These are phyloP conservation scores for Linurgus olivaceus DNA, from an alignment of 2,797 vertebrate species.

Conservation along the genomic window DNA sequence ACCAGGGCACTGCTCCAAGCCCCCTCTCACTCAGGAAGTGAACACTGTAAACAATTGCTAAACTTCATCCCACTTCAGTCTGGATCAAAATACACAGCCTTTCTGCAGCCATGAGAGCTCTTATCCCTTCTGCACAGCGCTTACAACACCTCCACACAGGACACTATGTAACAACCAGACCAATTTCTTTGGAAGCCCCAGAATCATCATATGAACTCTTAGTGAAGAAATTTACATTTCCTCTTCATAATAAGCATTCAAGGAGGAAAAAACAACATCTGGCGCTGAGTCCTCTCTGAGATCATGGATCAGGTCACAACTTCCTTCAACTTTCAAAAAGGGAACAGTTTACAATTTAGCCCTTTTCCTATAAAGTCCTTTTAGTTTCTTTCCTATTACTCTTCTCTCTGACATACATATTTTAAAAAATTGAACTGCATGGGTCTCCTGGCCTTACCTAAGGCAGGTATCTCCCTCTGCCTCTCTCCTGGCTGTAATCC, in stretches of 20 bases:
- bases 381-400: neutral
- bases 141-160: neutral
- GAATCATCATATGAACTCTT: neutral
- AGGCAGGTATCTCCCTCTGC: neutral
- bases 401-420: neutral
- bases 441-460: neutral
- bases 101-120: neutral
- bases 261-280: neutral
- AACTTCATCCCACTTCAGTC: neutral
- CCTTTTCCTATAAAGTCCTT: neutral
- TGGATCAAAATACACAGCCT: neutral
- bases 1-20: neutral
- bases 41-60: neutral
- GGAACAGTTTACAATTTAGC: neutral
- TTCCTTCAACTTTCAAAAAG: neutral
- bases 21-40: neutral
- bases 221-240: neutral
- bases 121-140: neutral
- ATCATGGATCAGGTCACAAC: neutral
- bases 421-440: neutral
- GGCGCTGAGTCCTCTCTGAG: neutral
- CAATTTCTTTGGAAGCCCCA: neutral
- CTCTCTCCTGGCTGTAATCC: neutral
- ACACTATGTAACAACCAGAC: neutral
- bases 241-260: neutral